Conservation (phyloP, 2,113 vertebrate species). For the Nettapus auritus region DNA sequence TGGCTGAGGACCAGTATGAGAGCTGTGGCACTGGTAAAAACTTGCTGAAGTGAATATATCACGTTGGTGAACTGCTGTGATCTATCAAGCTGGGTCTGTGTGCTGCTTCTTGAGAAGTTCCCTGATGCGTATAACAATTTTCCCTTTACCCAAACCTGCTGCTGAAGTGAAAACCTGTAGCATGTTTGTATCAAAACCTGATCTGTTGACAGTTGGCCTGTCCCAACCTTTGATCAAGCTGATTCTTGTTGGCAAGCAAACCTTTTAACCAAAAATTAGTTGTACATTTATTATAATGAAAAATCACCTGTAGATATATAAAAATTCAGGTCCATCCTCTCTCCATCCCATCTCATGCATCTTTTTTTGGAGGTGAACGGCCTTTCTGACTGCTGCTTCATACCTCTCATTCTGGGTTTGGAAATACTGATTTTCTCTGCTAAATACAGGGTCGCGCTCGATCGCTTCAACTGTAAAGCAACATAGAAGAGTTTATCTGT, state of each 20-base stretch:
- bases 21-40: not conserved
- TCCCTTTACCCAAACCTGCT: not conserved
- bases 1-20: not conserved
- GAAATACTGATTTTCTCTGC: slow-evolving; percentile 73
- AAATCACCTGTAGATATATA: slow-evolving; percentile 67
- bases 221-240: not conserved
- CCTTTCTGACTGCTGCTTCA: slow-evolving; percentile 60
- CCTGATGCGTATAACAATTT: fast-evolving
- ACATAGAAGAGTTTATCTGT: not conserved
- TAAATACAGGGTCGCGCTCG: slow-evolving; percentile 61
- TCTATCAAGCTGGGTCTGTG: not conserved
- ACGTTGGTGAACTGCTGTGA: not conserved
- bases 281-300: not conserved
- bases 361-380: slow-evolving; percentile 51
- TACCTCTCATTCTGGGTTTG: slow-evolving; percentile 74
- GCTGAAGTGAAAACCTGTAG: not conserved
- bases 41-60: not conserved
- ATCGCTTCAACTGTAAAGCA: slow-evolving; percentile 71
- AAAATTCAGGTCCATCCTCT: slow-evolving; percentile 32
- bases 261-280: not conserved
- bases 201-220: not conserved
- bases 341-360: slow-evolving; percentile 73
- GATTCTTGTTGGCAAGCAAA: not conserved
- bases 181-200: not conserved
- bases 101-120: not conserved